A percentile compares a stretch with the other conserved stretches of the same genome.
phyloP scores from a whole-genome alignment of 2,797 vertebrate species.

The Furcifer pardalis region DNA sequence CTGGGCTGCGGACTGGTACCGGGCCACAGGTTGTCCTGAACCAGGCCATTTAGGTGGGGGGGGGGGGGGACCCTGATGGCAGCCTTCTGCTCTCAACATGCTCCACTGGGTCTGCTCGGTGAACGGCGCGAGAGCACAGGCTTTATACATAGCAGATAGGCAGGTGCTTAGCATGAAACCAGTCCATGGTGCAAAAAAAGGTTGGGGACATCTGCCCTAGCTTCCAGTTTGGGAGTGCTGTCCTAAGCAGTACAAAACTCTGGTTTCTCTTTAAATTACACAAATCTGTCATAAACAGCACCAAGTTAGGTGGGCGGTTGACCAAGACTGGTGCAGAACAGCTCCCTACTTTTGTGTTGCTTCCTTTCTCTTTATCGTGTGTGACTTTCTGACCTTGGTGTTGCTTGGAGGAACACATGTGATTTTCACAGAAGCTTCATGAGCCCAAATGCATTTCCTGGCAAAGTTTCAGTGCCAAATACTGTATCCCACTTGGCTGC shows the following conservation, averaged over 20 bases:
- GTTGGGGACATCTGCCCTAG: too few species aligned
- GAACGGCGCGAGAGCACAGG: too few species aligned
- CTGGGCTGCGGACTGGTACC: too few species aligned
- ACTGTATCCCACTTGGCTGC: conserved; percentile 13
- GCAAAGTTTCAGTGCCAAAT: neutral
- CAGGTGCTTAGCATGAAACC: too few species aligned
- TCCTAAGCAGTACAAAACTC: neutral
- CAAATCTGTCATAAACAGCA: neutral
- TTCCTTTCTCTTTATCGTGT: neutral
- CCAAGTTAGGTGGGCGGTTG: neutral
- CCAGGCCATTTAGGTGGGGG: too few species aligned
- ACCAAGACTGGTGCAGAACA: neutral
- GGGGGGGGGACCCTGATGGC: too few species aligned
- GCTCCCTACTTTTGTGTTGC: neutral
- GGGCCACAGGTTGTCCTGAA: too few species aligned
- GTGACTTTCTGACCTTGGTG: neutral
- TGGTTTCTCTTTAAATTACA: too few species aligned
- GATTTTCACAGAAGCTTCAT: accelerated
- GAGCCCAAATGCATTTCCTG: neutral
- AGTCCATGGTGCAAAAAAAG: too few species aligned
- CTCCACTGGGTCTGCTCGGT: too few species aligned
- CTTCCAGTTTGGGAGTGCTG: neutral
- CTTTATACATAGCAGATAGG: too few species aligned
- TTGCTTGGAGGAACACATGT: conserved; percentile 15
- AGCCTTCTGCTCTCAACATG: too few species aligned